Conservation (phyloP, 2,797 vertebrate species). For the Phoeniculus purpureus region DNA sequence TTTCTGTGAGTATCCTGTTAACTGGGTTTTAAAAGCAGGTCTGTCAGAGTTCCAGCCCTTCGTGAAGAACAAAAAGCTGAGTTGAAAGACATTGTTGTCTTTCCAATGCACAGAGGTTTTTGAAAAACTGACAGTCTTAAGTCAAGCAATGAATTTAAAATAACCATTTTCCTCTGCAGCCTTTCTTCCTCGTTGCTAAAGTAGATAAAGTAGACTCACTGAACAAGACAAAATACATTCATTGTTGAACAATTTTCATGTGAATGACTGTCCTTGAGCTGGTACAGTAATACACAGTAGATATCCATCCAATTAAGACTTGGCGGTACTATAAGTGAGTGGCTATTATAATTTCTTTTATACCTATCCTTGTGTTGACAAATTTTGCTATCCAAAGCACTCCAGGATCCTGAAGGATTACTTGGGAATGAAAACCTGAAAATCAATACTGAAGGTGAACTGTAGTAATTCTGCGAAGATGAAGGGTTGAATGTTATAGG, state of each 20-base stretch:
- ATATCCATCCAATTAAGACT: conserved; percentile 62
- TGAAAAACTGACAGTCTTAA: conserved; percentile 44
- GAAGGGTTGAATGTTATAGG: background rate
- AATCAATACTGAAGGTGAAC: conserved; percentile 23
- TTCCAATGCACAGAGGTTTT: conserved; percentile 25
- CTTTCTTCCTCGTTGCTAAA: conserved; percentile 49
- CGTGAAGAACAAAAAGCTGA: conserved; percentile 28
- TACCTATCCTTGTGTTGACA: conserved; percentile 25
- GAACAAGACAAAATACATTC: conserved; percentile 63
- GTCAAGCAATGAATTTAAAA: conserved; percentile 62
- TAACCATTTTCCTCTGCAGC: conserved; percentile 53
- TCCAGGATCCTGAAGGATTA: conserved; percentile 51
- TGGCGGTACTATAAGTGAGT: background rate
- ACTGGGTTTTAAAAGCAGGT: background rate
- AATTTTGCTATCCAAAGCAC: conserved; percentile 37
- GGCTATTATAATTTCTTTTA: conserved; percentile 49
- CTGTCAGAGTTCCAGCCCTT: conserved; percentile 19
- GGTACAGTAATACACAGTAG: conserved; percentile 20
- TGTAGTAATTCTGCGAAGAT: background rate
- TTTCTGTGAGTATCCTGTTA: conserved; percentile 3
- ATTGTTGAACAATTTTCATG: conserved; percentile 61
- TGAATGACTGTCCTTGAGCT: conserved; percentile 75
- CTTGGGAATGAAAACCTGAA: conserved; percentile 31
- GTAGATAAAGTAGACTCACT: conserved; percentile 39
- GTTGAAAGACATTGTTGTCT: conserved; percentile 22